Percentiles rank a stretch among this genome's conserved stretches.
Evolutionary conservation across 2,797 vertebrate species (phyloP).

Genomic region (Liasis olivaceus): DNA sequence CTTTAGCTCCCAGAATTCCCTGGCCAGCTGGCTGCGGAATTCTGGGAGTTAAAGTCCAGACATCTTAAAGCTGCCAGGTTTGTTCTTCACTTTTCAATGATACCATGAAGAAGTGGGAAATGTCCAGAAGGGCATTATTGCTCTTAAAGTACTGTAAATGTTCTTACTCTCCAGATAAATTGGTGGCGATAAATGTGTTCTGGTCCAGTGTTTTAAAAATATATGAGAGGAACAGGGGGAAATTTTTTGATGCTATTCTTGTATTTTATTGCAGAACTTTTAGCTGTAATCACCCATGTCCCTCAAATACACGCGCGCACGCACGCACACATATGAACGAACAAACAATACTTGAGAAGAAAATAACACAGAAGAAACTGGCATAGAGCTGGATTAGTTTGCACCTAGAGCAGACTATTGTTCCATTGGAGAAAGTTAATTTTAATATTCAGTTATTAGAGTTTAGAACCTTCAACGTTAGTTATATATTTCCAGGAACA

Average conservation of each 20-base stretch:
- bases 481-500: neutral
- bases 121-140: neutral
- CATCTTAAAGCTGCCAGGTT: neutral
- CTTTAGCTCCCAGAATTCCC: neutral
- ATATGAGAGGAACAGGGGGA: neutral
- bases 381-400: neutral
- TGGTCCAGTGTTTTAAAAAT: neutral
- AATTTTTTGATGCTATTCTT: neutral
- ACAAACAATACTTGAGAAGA: neutral
- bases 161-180: neutral
- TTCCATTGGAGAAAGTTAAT: neutral
- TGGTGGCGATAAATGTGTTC: neutral
- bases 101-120: neutral
- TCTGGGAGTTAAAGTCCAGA: neutral
- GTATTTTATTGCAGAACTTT: neutral
- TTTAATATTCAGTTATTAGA: neutral
- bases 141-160: neutral
- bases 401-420: neutral
- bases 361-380: conserved; percentile 10
- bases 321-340: neutral
- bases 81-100: neutral
- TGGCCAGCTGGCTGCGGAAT: too few species aligned
- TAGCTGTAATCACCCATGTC: neutral
- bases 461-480: neutral
- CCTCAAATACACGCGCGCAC: neutral